Evolutionary conservation across 1,140 invertebrate genomes (phyloP).

Genomic region (Harlomillsia oculata): DNA sequence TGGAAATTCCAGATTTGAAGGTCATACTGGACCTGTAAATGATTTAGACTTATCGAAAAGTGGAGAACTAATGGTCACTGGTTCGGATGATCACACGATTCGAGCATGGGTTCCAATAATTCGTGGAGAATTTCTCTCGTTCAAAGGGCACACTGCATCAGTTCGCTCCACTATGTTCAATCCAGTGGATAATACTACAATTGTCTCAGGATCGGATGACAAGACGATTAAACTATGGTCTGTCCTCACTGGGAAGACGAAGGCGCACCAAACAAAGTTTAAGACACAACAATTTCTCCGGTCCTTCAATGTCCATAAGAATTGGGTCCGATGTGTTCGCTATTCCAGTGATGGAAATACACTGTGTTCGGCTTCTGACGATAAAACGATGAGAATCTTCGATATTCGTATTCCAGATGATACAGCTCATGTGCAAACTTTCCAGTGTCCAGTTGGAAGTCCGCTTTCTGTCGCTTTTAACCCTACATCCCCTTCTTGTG

Average conservation of each 20-base stretch:
- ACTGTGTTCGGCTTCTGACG: slow-evolving; percentile 20
- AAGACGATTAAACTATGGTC: slow-evolving; percentile 30
- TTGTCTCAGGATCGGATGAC: slow-evolving; percentile 25
- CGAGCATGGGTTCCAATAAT: slow-evolving; percentile 27
- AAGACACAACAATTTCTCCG: not conserved
- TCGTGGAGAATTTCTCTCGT: slow-evolving; percentile 11
- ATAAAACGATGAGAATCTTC: slow-evolving; percentile 20
- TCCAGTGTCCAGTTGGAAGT: not conserved
- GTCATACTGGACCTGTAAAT: slow-evolving; percentile 19
- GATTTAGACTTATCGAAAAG: slow-evolving; percentile 13
- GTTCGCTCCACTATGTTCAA: slow-evolving; percentile 18
- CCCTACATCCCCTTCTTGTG: slow-evolving; percentile 9
- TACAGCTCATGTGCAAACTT: not conserved
- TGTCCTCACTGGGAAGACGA: not conserved
- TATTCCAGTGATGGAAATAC: slow-evolving; percentile 21
- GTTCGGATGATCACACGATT: slow-evolving; percentile 14
- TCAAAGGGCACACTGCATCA: slow-evolving; percentile 16
- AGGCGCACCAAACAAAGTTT: not conserved
- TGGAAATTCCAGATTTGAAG: slow-evolving; percentile 23
- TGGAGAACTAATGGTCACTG: slow-evolving; percentile 26
- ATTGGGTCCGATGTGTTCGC: slow-evolving; percentile 31
- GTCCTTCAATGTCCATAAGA: slow-evolving; percentile 14
- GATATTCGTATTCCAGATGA: slow-evolving; percentile 14
- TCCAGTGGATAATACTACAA: slow-evolving; percentile 1
- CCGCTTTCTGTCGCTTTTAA: slow-evolving; percentile 29